Evolutionary conservation across 2,888 invertebrate species (phyloP).

Genomic region (Pedicia rivosa): DNA sequence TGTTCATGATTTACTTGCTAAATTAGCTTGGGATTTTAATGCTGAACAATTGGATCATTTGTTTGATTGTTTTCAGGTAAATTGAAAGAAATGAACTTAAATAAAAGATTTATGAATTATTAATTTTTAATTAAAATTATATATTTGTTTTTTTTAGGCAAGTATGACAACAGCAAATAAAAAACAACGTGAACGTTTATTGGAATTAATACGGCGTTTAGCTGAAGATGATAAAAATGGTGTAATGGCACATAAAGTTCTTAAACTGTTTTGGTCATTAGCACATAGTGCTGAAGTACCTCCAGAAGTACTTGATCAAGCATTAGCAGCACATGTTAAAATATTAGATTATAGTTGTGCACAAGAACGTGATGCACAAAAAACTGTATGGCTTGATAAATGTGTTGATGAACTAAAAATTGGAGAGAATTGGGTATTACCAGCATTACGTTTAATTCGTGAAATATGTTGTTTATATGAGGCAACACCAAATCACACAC

Average conservation of each 20-base stretch:
- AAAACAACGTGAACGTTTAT: slow-evolving; percentile 85
- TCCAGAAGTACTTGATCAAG: slow-evolving; percentile 95
- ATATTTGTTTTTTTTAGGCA: slow-evolving; percentile 33
- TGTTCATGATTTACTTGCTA: slow-evolving; percentile 88
- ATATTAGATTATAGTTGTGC: slow-evolving; percentile 96
- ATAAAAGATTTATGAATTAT: slow-evolving; percentile 10
- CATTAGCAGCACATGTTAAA: slow-evolving; percentile 86
- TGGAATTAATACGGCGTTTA: slow-evolving; percentile 84
- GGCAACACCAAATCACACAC: slow-evolving; percentile 34
- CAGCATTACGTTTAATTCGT: slow-evolving; percentile 86
- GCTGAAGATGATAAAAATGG: slow-evolving; percentile 99
- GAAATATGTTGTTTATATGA: slow-evolving; percentile 94
- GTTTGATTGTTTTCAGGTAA: slow-evolving; percentile 90
- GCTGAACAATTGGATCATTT: slow-evolving; percentile 94
- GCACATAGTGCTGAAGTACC: slow-evolving; percentile 93
- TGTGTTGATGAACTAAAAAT: slow-evolving; percentile 89
- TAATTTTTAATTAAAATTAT: neutral
- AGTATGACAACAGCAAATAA: slow-evolving; percentile 94
- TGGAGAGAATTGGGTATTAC: slow-evolving; percentile 82
- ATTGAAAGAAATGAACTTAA: slow-evolving; percentile 11
- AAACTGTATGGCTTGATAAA: slow-evolving; percentile 87
- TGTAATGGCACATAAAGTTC: slow-evolving; percentile 94
- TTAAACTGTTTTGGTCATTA: slow-evolving; percentile 91
- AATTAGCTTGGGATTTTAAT: slow-evolving; percentile 95
- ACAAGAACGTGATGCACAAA: slow-evolving; percentile 91